These are phyloP conservation scores for Sciurus niger DNA, from an alignment of 2,113 vertebrate species.

Conservation along the genomic window DNA sequence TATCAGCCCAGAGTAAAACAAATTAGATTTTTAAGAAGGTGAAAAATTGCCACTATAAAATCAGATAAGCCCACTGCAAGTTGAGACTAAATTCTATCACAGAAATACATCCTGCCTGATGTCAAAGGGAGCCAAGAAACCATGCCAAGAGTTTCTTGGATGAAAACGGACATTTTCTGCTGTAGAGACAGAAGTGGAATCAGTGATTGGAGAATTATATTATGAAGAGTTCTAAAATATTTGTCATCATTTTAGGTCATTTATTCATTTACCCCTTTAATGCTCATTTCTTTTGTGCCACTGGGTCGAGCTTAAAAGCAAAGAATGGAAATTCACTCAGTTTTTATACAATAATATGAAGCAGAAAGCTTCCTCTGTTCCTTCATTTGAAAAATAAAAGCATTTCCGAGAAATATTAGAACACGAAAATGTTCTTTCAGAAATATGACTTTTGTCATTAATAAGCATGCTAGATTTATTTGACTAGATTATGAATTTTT, in stretches of 20 bases:
- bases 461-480: background rate
- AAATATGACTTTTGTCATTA: conserved; percentile 48
- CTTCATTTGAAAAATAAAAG: conserved; percentile 62
- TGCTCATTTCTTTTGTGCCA: conserved; percentile 75
- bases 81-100: conserved; percentile 69
- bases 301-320: conserved; percentile 57
- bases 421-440: conserved; percentile 55
- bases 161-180: conserved; percentile 78
- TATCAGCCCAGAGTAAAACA: conserved; percentile 14
- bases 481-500: conserved; percentile 11
- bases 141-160: conserved; percentile 79
- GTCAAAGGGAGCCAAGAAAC: conserved; percentile 69
- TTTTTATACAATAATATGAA: conserved; percentile 57
- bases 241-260: conserved; percentile 81
- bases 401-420: conserved; percentile 64
- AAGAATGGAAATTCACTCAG: conserved; percentile 35
- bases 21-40: conserved; percentile 71
- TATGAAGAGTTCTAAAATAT: conserved; percentile 80
- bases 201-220: conserved; percentile 77
- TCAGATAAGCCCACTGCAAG: conserved; percentile 60
- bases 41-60: conserved; percentile 68
- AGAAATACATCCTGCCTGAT: conserved; percentile 70
- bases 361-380: background rate
- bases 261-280: conserved; percentile 77
- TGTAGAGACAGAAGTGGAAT: conserved; percentile 71